Base-by-base conservation (phyloP, 2,797 vertebrate genomes). In the Platyrinchus mystaceus region DNA sequence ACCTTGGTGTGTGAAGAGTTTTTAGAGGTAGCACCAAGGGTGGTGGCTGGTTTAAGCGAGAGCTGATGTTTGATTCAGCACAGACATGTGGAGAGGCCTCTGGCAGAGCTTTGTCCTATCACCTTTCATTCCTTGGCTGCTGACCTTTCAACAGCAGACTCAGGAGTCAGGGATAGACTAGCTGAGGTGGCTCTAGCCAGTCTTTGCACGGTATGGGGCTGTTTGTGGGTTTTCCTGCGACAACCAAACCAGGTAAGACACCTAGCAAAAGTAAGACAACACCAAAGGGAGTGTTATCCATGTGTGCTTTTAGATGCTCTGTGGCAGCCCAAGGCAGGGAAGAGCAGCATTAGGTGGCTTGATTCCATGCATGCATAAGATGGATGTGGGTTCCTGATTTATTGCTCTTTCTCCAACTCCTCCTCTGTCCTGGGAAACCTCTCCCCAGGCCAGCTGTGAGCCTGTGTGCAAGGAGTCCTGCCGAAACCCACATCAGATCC, bases 311-410 rank as follows among this genome's bases (percentile, higher is more conserved):
- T 41, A 70, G 37, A 20, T 34, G 14, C 4, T 70, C 55, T 74
- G 19, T 2, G 3, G 49, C 19, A 81, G 36, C 20, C 28, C 0
- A 0, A 1, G 23, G 9, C 28, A 53, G 26, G 22, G 28, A 90
- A 49, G 22, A 43, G 46, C 14, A 52, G 36, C 55, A 56, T 39
- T 32, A 47, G 47, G 19, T 63, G 73, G 9, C 17, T 70, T 76
- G 23, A 32, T 62, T 90, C 18, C 3, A 0, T 30, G 36, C 8
- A 43, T 50, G 7, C 21, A 8, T 2, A 16, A 86, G 16, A 8
- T 76, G 10, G 22, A 49, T 34, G 32, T 71, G 27, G 30, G 21
- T 10, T 85, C n/a, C 43, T 37, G 30, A 71, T 62, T 93, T 69
- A 53, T 19, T 2, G 0, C 9, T 56, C 18, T 66, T 75, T 46